Evolutionary conservation across 2,888 invertebrate genomes (phyloP).

Genomic region (Philopedon plagiatum): DNA sequence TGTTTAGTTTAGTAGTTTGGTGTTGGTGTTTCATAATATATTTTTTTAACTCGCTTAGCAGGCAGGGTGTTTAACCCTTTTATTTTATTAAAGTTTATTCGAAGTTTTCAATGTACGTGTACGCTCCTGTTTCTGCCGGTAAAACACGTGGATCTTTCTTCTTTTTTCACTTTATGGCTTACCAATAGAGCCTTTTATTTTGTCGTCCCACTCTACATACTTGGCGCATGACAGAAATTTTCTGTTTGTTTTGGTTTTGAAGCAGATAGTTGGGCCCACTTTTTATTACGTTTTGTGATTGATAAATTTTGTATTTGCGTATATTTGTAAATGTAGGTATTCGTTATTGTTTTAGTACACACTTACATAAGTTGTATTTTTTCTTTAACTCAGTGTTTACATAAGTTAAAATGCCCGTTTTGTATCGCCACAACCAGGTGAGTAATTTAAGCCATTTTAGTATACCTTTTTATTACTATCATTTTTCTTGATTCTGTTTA

Average conservation of each 20-base stretch:
- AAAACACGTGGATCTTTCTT: background rate
- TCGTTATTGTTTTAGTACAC: background rate
- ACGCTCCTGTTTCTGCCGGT: background rate
- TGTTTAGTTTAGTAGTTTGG: too few relatives aligned
- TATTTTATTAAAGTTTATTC: too few relatives aligned
- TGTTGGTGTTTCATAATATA: too few relatives aligned
- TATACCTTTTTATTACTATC: background rate
- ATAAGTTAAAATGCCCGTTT: background rate
- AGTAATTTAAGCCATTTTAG: background rate
- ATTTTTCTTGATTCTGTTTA: background rate
- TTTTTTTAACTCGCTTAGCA: too few relatives aligned
- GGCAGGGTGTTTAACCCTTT: too few relatives aligned
- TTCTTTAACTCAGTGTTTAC: background rate
- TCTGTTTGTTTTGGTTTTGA: background rate
- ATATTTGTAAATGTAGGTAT: background rate
- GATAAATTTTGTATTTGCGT: background rate
- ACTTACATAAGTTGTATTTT: too few relatives aligned
- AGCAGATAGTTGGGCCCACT: background rate
- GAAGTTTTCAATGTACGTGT: too few relatives aligned
- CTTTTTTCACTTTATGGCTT: background rate
- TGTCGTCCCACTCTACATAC: background rate
- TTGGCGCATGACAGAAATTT: background rate
- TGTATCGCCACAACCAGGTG: background rate
- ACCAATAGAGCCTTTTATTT: background rate
- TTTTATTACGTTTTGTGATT: conserved; percentile 2